Base-by-base conservation (phyloP, 2,797 vertebrate species). In the Halcyon badia region DNA sequence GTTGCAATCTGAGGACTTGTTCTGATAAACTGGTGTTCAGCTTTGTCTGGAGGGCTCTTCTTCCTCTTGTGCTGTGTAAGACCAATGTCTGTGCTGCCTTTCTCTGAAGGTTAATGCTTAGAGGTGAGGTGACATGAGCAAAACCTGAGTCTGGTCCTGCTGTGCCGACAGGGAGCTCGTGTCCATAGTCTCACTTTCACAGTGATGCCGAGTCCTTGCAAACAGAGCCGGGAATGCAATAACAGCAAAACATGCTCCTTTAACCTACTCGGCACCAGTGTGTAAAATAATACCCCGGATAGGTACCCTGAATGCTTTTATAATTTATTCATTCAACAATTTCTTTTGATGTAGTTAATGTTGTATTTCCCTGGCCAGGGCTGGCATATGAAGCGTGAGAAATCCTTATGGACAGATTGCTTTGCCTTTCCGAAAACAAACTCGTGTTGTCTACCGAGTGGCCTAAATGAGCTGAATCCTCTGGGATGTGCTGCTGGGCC, bases 281-380 rank as follows among this genome's bases (percentile, higher is more conserved):
- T 88, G 95, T 81, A 93, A 90, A 94, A 92, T 88, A 95, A 97
- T 96, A 94, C 95, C 93, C 94, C 84, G 57, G 96, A 95, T 71
- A 97, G 96, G 91, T 80, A 58, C 86, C 61, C 91, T 68, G 89
- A 66, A 93, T 95, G 96, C 94, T 96, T 96, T 54, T 96, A 98
- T 98, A 92, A 97, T 97, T 97, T 97, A 98, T 97, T 97, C 92
- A 98, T 97, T 94, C 96, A 95, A 28, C 90, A 87, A 64, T 96
- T 90, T 76, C 94, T 97, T 92, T 56, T 54, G 93, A 58, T 97
- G 96, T 96, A 94, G 94, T 81, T 97, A 97, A 97, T 97, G 95
- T 90, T 95, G 91, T 92, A 90, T 96, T 94, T 97, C 96, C 95
- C 94, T 84, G 93, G 78, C 94, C 64, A 9, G 80, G 92, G 90